Base-by-base conservation (phyloP, 2,888 invertebrate genomes). In the Brachyptera putata region DNA sequence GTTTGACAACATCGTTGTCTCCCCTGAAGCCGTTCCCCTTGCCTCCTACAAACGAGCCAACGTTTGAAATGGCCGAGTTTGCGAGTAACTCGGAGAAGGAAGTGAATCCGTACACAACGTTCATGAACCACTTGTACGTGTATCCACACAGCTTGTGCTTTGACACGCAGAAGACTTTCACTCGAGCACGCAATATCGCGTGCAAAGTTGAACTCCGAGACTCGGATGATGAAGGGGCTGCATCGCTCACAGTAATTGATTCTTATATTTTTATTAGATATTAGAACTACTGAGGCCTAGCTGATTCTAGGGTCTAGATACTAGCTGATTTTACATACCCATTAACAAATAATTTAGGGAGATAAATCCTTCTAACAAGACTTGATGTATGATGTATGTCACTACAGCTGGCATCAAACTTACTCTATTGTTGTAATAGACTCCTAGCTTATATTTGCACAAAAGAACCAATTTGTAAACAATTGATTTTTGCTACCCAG, bases 181-280 rank as follows among this genome's bases (percentile, higher is more conserved):
- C 90, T 0, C 81, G 95, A 71, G 97, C 98, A 1, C 82, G 98
- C 70, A 98, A 99, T 74, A 93, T 98, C 63, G 90, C 93, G 0
- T 95, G 96, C 69, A 82, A 89, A 26, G 82, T 97, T 13, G 95
- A 97, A 74, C 75, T 98, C 62, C 81, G 91, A 64, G 92, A 95
- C 67, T 83, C 84, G 41, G 96, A 96, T 75, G 80, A 81, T 58
- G 86, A 85, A 68, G 81, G 82, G 69, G 80, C 86, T 41, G 77
- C 80, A 66, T 83, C 91, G 1, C 76, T 95, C 58, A 84, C 86
- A 80, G 93, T 93, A 75, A 74, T 75, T 68, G 65, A 5, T 58
- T 37, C 55, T 26, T 9, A 41, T 7, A 4, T 37, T 37, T 37
- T n/a, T 37, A 37, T 5, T 37, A 37, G 13, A 5, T 37, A 37